Conservation (phyloP, 2,797 vertebrate genomes). For the Nothura maculosa region DNA sequence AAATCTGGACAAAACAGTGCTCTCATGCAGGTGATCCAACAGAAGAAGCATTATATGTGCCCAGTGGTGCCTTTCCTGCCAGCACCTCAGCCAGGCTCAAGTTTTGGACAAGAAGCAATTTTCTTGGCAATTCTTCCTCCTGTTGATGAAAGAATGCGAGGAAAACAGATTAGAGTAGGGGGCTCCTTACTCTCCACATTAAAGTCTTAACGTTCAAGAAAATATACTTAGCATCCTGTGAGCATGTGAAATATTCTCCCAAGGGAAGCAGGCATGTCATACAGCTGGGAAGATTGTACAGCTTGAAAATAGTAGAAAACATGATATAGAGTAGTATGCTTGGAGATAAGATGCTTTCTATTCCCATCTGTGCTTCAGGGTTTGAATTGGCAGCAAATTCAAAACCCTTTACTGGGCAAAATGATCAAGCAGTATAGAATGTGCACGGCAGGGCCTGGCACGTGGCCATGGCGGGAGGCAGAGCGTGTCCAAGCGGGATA, state of each 20-base stretch:
- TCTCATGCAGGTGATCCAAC: background rate
- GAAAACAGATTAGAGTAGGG: background rate
- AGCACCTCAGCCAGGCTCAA: background rate
- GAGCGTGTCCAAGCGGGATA: background rate
- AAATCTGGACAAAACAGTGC: background rate
- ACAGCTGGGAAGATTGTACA: conserved; percentile 19
- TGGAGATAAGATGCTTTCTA: conserved; percentile 42
- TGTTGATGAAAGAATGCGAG: background rate
- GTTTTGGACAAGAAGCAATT: background rate
- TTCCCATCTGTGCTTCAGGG: conserved; percentile 51
- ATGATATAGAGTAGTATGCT: background rate
- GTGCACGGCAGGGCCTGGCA: background rate
- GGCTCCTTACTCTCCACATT: background rate
- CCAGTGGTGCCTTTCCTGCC: background rate
- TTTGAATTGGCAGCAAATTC: conserved; percentile 53
- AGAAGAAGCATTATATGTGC: background rate
- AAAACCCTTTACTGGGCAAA: conserved; percentile 52
- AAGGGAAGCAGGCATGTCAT: background rate
- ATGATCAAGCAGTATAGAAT: conserved; percentile 13
- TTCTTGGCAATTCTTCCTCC: background rate
- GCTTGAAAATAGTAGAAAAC: conserved; percentile 55
- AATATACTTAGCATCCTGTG: conserved; percentile 5
- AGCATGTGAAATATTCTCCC: background rate
- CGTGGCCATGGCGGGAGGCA: background rate
- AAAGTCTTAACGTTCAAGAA: background rate